Percentiles rank a stretch among this genome's conserved stretches.
Conservation (phyloP, 2,797 vertebrate species). For the Peromyscus eremicus region DNA sequence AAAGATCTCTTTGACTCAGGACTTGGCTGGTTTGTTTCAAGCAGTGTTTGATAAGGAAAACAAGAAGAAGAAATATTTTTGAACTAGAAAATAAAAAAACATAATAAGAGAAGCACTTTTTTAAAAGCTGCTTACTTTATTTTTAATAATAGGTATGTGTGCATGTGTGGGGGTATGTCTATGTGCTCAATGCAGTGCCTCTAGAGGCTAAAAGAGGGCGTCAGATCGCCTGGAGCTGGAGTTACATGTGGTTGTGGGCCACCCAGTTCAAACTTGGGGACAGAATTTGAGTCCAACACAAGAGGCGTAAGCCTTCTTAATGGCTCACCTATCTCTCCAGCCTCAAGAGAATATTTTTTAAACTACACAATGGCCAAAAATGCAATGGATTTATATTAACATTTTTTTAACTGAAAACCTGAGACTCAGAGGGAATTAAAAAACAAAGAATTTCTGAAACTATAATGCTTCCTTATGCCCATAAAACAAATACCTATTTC, state of each 20-base stretch:
- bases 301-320: neutral
- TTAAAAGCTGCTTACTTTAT: neutral
- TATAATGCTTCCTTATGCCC: constrained; percentile 73
- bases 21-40: constrained; percentile 69
- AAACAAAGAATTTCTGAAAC: constrained; percentile 65
- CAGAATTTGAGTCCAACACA: neutral
- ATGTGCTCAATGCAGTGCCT: neutral
- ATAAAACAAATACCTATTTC: constrained; percentile 78
- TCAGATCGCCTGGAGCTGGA: neutral
- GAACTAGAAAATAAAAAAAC: constrained; percentile 40
- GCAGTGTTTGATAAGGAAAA: constrained; percentile 55
- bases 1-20: constrained; percentile 57
- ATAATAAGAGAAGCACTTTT: constrained; percentile 36
- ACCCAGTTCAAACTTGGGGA: neutral
- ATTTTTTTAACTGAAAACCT: constrained; percentile 52
- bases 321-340: neutral
- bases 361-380: constrained; percentile 50
- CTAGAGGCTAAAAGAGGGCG: neutral
- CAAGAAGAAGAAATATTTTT: constrained; percentile 56
- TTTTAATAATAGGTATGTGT: neutral
- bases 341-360: constrained; percentile 63
- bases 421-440: constrained; percentile 67
- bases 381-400: neutral
- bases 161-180: neutral
- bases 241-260: neutral